Conservation (phyloP, 1,140 invertebrate genomes). For the Ips nitidus region DNA sequence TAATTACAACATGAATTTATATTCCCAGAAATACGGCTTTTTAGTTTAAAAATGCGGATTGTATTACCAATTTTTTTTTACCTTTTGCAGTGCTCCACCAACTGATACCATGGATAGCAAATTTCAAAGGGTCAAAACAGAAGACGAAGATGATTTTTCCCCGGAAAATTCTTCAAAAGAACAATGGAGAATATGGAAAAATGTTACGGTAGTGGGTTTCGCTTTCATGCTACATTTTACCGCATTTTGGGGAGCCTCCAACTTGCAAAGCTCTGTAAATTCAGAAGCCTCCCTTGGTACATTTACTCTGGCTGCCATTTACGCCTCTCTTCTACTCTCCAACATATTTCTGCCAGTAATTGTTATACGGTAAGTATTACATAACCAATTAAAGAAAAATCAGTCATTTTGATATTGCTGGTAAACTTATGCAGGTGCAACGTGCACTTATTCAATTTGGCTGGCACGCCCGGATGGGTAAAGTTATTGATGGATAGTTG, state of each 20-base stretch:
- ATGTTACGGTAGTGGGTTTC: constrained; percentile 71
- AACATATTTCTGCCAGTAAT: constrained; percentile 78
- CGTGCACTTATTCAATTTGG: neutral
- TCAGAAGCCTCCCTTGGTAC: constrained; percentile 68
- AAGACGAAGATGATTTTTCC: constrained; percentile 34
- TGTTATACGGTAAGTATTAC: constrained; percentile 64
- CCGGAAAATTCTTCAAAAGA: constrained; percentile 52
- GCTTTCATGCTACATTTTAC: constrained; percentile 83
- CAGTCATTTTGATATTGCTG: too few relatives aligned
- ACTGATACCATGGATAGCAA: constrained; percentile 41
- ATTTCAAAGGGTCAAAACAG: constrained; percentile 45
- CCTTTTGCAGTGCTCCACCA: neutral
- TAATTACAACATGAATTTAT: too few relatives aligned
- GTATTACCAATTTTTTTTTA: neutral
- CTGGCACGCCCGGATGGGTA: neutral
- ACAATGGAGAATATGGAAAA: constrained; percentile 69
- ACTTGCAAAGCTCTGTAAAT: constrained; percentile 76
- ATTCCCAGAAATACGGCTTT: too few relatives aligned
- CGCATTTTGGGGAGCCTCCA: constrained; percentile 78
- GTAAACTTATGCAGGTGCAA: too few relatives aligned
- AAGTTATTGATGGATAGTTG: neutral
- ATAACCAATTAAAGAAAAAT: too few relatives aligned
- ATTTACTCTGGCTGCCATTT: constrained; percentile 72
- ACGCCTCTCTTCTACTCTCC: constrained; percentile 77
- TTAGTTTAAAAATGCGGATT: too few relatives aligned